phyloP scores from a whole-genome alignment of 2,888 invertebrate genomes.

The Athripsodes cinereus region DNA sequence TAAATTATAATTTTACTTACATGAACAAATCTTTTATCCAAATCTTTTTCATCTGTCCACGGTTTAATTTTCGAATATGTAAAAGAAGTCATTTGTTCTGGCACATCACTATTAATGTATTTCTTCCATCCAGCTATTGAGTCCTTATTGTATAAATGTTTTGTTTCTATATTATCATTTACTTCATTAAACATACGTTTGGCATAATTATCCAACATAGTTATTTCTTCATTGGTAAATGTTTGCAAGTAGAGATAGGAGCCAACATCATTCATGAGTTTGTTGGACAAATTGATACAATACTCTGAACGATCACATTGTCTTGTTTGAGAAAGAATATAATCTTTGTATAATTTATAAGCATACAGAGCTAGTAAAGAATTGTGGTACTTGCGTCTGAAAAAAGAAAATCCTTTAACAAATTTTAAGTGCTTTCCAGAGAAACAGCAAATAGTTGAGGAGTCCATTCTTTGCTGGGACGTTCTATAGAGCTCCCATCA shows the following conservation, averaged over 20 bases:
- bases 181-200: not conserved
- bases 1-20: not conserved
- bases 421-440: too few species aligned
- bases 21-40: not conserved
- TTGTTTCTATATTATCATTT: too few species aligned
- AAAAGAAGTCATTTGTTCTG: not conserved
- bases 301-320: constrained; percentile 13
- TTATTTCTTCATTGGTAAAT: constrained; percentile 13
- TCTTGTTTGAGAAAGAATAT: constrained; percentile 9
- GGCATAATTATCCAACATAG: not conserved
- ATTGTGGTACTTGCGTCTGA: constrained; percentile 10
- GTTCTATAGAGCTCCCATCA: too few species aligned
- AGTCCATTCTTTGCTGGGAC: too few species aligned
- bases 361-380: constrained; percentile 17
- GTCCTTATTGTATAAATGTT: too few species aligned
- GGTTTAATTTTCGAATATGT: not conserved
- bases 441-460: too few species aligned
- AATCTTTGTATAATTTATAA: constrained; percentile 18
- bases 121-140: too few species aligned
- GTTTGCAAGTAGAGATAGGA: constrained; percentile 25
- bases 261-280: constrained; percentile 25
- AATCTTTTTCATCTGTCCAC: not conserved
- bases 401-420: not conserved
- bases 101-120: not conserved
- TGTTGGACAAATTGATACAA: constrained; percentile 22